Conservation (phyloP, 1,140 invertebrate genomes). For the Lepidurus packardi region DNA sequence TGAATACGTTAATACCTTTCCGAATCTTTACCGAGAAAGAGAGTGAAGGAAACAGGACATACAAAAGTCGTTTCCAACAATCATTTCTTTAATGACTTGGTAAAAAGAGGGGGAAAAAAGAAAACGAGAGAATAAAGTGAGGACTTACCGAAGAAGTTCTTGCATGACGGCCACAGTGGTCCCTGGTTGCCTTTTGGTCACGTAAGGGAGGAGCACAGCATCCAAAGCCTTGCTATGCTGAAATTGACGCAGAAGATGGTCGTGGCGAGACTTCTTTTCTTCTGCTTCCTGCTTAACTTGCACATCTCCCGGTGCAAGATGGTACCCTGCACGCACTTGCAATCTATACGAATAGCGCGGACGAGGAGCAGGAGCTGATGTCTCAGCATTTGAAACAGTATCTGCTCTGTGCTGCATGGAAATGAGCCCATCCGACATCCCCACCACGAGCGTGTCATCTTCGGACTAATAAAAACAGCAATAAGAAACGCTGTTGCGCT, state of each 20-base stretch:
- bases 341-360: constrained; percentile 11
- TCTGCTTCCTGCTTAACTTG: constrained; percentile 46
- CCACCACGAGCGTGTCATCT: constrained; percentile 78
- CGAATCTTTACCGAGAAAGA: neutral
- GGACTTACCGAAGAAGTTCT: constrained; percentile 61
- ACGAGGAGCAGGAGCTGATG: neutral
- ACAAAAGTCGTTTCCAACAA: neutral
- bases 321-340: constrained; percentile 29
- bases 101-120: constrained; percentile 16
- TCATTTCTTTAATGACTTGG: constrained; percentile 1
- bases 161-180: constrained; percentile 71
- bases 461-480: constrained; percentile 55
- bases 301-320: constrained; percentile 50
- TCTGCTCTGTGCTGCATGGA: constrained; percentile 72
- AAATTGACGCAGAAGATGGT: constrained; percentile 69
- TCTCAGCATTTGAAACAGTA: neutral
- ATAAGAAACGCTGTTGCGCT: neutral
- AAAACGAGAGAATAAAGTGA: constrained; percentile 27
- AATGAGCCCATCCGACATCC: constrained; percentile 86
- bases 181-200: constrained; percentile 62
- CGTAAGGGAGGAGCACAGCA: constrained; percentile 56
- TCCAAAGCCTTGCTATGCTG: constrained; percentile 75
- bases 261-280: constrained; percentile 45
- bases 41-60: neutral
- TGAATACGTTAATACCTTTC: too few species aligned